These are phyloP conservation scores for Leptopilina myrica DNA, from an alignment of 2,888 invertebrate species.

Conservation along the genomic window DNA sequence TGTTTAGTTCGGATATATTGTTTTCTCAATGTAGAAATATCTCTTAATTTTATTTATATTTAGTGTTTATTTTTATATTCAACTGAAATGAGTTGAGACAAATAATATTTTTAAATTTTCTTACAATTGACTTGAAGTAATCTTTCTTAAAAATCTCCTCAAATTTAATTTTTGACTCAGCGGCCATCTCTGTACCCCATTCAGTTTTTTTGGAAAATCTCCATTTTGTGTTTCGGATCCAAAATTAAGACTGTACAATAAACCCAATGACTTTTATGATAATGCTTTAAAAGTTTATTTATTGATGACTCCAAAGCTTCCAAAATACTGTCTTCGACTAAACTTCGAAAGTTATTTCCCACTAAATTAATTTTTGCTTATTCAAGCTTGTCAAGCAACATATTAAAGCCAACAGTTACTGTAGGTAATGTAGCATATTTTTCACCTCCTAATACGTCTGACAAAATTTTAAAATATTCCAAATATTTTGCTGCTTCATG, in stretches of 20 bases:
- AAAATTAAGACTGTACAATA: slow-evolving; percentile 41
- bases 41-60: too few relatives aligned
- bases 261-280: slow-evolving; percentile 41
- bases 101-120: too few relatives aligned
- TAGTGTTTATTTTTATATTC: too few relatives aligned
- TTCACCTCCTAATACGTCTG: slow-evolving; percentile 46
- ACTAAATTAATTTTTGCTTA: slow-evolving; percentile 37
- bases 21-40: too few relatives aligned
- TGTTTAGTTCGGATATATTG: too few relatives aligned
- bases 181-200: slow-evolving; percentile 44
- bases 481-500: slow-evolving; percentile 45
- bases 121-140: background rate
- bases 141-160: slow-evolving; percentile 36
- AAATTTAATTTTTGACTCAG: slow-evolving; percentile 32
- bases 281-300: slow-evolving; percentile 46
- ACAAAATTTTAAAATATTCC: slow-evolving; percentile 39
- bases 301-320: slow-evolving; percentile 39
- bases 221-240: slow-evolving; percentile 45
- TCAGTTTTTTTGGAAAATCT: slow-evolving; percentile 40
- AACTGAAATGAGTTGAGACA: too few relatives aligned
- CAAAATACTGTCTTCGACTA: slow-evolving; percentile 42
- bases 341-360: slow-evolving; percentile 17
- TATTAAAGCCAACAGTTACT: slow-evolving; percentile 46
- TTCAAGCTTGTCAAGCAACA: slow-evolving; percentile 40
- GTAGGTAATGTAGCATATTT: slow-evolving; percentile 52